Evolutionary conservation across 2,113 vertebrate species (phyloP).

Genomic region (Mirza zaza): DNA sequence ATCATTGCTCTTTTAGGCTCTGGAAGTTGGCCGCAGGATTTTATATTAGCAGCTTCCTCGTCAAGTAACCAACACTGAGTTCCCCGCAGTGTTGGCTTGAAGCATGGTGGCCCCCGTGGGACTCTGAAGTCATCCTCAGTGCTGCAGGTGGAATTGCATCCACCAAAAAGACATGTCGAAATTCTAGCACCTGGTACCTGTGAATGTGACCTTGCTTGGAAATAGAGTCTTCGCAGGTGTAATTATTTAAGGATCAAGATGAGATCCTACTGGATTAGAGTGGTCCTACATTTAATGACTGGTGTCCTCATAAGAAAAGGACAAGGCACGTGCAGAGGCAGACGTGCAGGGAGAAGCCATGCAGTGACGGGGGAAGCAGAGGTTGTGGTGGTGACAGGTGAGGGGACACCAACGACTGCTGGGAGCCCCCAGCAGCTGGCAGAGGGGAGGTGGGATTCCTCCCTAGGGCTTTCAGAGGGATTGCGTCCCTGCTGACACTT

Average conservation of each 20-base stretch:
- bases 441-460: neutral
- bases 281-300: neutral
- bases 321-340: neutral
- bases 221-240: neutral
- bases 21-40: neutral
- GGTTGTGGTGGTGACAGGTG: no score
- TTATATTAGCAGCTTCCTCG: neutral
- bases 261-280: neutral
- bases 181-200: neutral
- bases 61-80: neutral
- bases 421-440: neutral
- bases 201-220: neutral
- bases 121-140: neutral
- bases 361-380: accelerated
- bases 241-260: neutral
- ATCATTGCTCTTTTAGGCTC: neutral
- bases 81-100: neutral
- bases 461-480: neutral
- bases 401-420: accelerated
- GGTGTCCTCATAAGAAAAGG: neutral
- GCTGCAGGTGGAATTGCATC: neutral
- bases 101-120: no score
- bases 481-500: accelerated
- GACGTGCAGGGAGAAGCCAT: accelerated
- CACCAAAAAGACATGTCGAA: neutral